A percentile compares a stretch with the other conserved stretches of the same genome.
phyloP scores from a whole-genome alignment of 1,140 invertebrate species.

The Leptinotarsa undecemlineata region DNA sequence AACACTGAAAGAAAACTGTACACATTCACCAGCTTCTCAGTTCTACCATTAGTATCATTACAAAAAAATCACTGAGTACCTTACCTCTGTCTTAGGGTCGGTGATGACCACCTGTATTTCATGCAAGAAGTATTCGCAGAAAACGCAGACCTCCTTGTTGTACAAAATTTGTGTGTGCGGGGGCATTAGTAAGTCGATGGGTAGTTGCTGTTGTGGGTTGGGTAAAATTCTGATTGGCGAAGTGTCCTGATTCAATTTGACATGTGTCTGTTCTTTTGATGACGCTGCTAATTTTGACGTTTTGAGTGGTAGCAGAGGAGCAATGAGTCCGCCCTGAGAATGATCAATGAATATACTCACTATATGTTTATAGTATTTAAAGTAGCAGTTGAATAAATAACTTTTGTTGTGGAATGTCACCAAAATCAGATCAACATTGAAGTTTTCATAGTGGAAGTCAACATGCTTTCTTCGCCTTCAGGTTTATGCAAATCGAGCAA shows the following conservation, averaged over 20 bases:
- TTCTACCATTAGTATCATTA: too few species aligned
- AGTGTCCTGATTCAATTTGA: conserved; percentile 17
- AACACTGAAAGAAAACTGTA: too few species aligned
- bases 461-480: too few species aligned
- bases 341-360: not conserved
- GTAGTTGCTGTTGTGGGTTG: conserved; percentile 60
- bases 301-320: conserved; percentile 59
- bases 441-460: too few species aligned
- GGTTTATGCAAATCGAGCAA: too few species aligned
- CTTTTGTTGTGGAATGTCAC: too few species aligned
- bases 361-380: too few species aligned
- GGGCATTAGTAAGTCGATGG: conserved; percentile 67
- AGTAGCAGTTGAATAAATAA: too few species aligned
- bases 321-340: conserved; percentile 57
- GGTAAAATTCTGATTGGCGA: not conserved
- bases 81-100: conserved; percentile 68
- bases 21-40: too few species aligned
- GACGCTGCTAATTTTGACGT: conserved; percentile 51
- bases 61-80: too few species aligned
- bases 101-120: conserved; percentile 75
- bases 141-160: conserved; percentile 66
- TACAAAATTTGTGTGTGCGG: conserved; percentile 55
- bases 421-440: too few species aligned
- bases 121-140: conserved; percentile 84
- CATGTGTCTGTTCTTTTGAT: conserved; percentile 1